Conservation (phyloP, 2,113 vertebrate species). For the Sinocyclocheilus anshuiensis region DNA sequence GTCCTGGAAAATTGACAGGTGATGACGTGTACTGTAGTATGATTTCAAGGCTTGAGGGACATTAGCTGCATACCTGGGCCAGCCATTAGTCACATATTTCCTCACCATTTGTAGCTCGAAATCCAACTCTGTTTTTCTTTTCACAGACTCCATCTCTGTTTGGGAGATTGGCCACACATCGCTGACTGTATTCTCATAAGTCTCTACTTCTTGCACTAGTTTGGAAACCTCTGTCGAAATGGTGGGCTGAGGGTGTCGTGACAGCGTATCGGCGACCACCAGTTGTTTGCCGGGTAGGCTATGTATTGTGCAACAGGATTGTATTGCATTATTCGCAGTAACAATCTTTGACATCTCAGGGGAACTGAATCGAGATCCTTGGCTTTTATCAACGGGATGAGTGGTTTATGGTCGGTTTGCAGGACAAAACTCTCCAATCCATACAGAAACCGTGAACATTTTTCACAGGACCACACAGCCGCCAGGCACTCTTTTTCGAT, state of each 20-base stretch:
- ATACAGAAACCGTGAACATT: slow-evolving; percentile 36
- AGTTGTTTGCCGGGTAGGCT: slow-evolving; percentile 16
- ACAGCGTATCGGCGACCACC: not conserved
- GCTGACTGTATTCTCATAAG: too few relatives aligned
- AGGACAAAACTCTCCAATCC: slow-evolving; percentile 16
- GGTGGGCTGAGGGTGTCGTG: not conserved
- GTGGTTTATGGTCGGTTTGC: slow-evolving; percentile 45
- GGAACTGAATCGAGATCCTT: slow-evolving; percentile 3
- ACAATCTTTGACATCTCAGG: slow-evolving; percentile 33
- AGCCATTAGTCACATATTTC: too few relatives aligned
- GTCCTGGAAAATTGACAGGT: not conserved
- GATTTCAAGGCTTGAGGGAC: too few relatives aligned
- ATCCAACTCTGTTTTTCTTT: too few relatives aligned
- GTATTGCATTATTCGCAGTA: slow-evolving; percentile 35
- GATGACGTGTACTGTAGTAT: not conserved
- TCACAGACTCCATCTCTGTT: too few relatives aligned
- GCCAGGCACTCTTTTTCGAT: not conserved
- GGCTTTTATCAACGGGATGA: slow-evolving; percentile 30
- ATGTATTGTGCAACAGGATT: slow-evolving; percentile 23
- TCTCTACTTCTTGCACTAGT: too few relatives aligned
- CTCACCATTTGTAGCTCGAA: too few relatives aligned
- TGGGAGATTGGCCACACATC: too few relatives aligned
- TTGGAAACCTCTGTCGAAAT: too few relatives aligned
- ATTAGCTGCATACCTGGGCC: too few relatives aligned
- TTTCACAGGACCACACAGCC: slow-evolving; percentile 48